A percentile compares a stretch with the other conserved stretches of the same genome.
These are phyloP conservation scores for Drosophila parthenogenetica DNA, from an alignment of 2,888 invertebrate species.

Conservation along the genomic window DNA sequence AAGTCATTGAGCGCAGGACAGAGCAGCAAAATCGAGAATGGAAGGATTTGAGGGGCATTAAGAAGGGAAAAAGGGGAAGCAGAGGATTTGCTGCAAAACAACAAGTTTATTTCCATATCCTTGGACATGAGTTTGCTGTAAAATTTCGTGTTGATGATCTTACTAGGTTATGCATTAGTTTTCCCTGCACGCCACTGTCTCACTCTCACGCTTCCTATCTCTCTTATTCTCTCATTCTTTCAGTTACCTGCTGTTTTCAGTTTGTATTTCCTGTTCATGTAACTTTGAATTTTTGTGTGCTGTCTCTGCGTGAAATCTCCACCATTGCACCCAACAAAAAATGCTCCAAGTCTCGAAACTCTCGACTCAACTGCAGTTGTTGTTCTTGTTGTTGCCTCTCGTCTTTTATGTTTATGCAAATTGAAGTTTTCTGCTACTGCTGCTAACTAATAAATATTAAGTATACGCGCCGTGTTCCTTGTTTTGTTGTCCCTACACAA, in stretches of 20 bases:
- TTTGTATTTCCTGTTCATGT: slow-evolving; percentile 58
- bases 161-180: slow-evolving; percentile 82
- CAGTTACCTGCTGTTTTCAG: slow-evolving; percentile 47
- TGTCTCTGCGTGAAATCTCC: slow-evolving; percentile 71
- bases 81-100: slow-evolving; percentile 64
- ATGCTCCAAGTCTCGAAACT: slow-evolving; percentile 29
- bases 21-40: slow-evolving; percentile 35
- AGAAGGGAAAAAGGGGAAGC: slow-evolving; percentile 10
- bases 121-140: slow-evolving; percentile 81
- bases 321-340: slow-evolving; percentile 57
- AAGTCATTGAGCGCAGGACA: slow-evolving; percentile 79
- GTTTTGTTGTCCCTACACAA: slow-evolving; percentile 45
- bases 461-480: slow-evolving; percentile 59
- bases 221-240: slow-evolving; percentile 1
- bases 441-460: slow-evolving; percentile 78
- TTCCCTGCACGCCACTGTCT: slow-evolving; percentile 44
- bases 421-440: slow-evolving; percentile 67
- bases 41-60: slow-evolving; percentile 3
- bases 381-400: slow-evolving; percentile 38
- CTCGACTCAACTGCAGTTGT: slow-evolving; percentile 33
- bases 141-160: slow-evolving; percentile 83
- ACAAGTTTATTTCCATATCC: slow-evolving; percentile 79
- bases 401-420: slow-evolving; percentile 81
- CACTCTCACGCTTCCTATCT: background rate
- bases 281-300: slow-evolving; percentile 77